A percentile compares a stretch with the other conserved stretches of the same genome.
phyloP scores from a whole-genome alignment of 2,888 invertebrate genomes.

The Merodon equestris region DNA sequence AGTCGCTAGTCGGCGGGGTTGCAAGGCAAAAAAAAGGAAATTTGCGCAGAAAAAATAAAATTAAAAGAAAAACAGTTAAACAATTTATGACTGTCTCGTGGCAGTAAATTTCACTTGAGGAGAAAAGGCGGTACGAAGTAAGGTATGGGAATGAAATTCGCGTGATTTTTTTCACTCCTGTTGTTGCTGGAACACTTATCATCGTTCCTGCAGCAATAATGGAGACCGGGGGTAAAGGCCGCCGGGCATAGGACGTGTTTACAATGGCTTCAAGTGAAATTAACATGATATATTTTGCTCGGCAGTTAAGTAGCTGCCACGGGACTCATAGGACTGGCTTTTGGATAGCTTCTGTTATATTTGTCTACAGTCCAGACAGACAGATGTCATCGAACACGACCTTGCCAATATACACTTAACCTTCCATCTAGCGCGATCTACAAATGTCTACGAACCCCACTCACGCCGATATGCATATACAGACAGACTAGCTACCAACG shows the following conservation, averaged over 20 bases:
- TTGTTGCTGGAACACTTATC: constrained; percentile 23
- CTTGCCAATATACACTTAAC: too few relatives aligned
- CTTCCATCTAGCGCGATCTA: too few relatives aligned
- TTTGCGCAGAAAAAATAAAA: constrained; percentile 34
- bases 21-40: constrained; percentile 36
- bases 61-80: constrained; percentile 12
- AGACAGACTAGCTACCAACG: constrained; percentile 9
- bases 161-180: constrained; percentile 57
- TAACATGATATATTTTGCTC: constrained; percentile 63
- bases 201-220: constrained; percentile 58
- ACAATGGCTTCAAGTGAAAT: constrained; percentile 60
- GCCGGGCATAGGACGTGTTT: constrained; percentile 34
- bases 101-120: constrained; percentile 60
- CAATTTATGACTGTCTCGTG: constrained; percentile 69
- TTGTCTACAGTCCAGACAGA: background rate
- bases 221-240: constrained; percentile 19
- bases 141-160: constrained; percentile 47
- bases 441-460: too few relatives aligned
- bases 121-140: constrained; percentile 5
- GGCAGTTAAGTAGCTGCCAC: constrained; percentile 55
- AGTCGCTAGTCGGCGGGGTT: background rate
- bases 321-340: too few relatives aligned
- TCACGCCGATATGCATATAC: constrained; percentile 17
- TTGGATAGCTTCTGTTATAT: too few relatives aligned
- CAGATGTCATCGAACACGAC: too few relatives aligned